phyloP scores from a whole-genome alignment of 2,797 vertebrate genomes.

The Sebastes glaucus region DNA sequence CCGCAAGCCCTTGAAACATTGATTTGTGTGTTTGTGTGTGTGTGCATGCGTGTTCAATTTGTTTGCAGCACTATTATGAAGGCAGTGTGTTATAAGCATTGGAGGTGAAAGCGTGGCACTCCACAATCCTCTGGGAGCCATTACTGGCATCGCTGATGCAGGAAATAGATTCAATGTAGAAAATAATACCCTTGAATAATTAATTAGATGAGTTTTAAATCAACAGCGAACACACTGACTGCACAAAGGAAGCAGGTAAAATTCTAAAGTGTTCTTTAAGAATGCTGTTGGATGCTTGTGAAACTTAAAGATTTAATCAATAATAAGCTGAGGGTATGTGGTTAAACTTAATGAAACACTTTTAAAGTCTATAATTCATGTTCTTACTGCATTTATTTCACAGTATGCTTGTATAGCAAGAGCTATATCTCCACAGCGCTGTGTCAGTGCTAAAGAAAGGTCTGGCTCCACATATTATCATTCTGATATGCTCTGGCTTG shows the following conservation, averaged over 20 bases:
- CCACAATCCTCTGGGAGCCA: slow-evolving; percentile 78
- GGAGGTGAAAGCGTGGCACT: slow-evolving; percentile 66
- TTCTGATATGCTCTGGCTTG: neutral
- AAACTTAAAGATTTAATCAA: slow-evolving; percentile 56
- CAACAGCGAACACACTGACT: slow-evolving; percentile 70
- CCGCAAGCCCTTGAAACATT: slow-evolving; percentile 48
- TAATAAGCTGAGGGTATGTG: slow-evolving; percentile 44
- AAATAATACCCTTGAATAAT: slow-evolving; percentile 86
- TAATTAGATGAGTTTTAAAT: slow-evolving; percentile 83
- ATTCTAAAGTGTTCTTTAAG: slow-evolving; percentile 55
- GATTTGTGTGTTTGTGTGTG: slow-evolving; percentile 35
- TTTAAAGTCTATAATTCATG: slow-evolving; percentile 48
- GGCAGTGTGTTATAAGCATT: slow-evolving; percentile 64
- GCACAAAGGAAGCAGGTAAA: slow-evolving; percentile 60
- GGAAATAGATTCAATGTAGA: slow-evolving; percentile 84
- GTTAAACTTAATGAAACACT: slow-evolving; percentile 53
- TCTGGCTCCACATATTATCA: neutral
- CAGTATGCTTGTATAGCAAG: neutral
- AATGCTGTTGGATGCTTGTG: slow-evolving; percentile 44
- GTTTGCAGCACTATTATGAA: slow-evolving; percentile 62
- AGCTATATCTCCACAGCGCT: neutral
- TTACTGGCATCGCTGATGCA: slow-evolving; percentile 85
- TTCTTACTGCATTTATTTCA: slow-evolving; percentile 6
- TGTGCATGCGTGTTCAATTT: slow-evolving; percentile 33
- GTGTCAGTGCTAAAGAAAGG: neutral